Evolutionary conservation across 2,888 invertebrate species (phyloP).

Genomic region (Bombyx huttoni): DNA sequence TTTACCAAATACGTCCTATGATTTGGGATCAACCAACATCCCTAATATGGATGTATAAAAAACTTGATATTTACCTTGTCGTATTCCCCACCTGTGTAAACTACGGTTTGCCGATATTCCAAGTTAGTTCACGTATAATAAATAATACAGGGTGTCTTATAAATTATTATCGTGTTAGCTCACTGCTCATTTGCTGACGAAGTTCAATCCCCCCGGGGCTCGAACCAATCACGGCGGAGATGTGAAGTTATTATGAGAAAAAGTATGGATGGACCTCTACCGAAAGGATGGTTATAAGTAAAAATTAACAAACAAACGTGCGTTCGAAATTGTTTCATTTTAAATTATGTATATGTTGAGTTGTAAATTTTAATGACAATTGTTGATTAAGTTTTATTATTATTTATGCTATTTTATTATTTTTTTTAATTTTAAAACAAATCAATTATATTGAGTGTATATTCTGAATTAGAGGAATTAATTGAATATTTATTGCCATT

Average conservation of each 20-base stretch:
- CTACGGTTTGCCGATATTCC: slow-evolving; percentile 3
- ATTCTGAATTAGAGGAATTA: too few species aligned
- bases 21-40: too few species aligned
- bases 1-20: too few species aligned
- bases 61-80: background rate
- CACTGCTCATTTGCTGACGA: slow-evolving; percentile 72
- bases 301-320: background rate
- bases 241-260: slow-evolving; percentile 63
- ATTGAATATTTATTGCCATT: too few species aligned
- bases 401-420: too few species aligned
- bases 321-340: background rate
- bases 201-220: slow-evolving; percentile 54
- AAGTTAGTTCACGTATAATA: slow-evolving; percentile 42
- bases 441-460: too few species aligned
- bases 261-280: slow-evolving; percentile 22
- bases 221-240: slow-evolving; percentile 64
- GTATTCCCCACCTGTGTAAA: slow-evolving; percentile 1
- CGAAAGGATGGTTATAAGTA: slow-evolving; percentile 11
- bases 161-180: slow-evolving; percentile 67
- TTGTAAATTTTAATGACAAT: too few species aligned
- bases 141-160: slow-evolving; percentile 63
- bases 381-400: too few species aligned
- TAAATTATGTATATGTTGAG: too few species aligned
- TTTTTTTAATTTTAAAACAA: too few species aligned
- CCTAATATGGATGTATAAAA: background rate